A percentile compares a stretch with the other conserved stretches of the same genome.
phyloP scores from a whole-genome alignment of 2,888 invertebrate species.

The Eristalinus aeneus region DNA sequence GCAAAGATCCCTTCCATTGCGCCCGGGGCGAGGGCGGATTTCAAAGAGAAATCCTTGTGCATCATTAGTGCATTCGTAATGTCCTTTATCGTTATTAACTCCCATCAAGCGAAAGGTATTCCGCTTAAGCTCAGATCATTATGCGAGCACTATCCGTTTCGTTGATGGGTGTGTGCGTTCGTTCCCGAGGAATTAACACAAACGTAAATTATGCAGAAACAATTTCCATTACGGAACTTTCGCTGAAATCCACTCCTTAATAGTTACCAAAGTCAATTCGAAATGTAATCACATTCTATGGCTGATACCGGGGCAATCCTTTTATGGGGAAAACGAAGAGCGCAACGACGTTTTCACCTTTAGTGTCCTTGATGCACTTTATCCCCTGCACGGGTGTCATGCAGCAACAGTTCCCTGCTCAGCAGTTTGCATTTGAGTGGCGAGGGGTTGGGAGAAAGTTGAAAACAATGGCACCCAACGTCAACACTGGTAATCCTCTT shows the following conservation, averaged over 20 bases:
- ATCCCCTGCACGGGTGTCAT: conserved; percentile 1
- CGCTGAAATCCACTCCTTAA: conserved; percentile 45
- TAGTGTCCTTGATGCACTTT: conserved; percentile 57
- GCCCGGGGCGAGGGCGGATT: neutral
- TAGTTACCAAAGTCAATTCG: conserved; percentile 43
- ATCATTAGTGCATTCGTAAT: conserved; percentile 41
- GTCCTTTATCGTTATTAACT: conserved; percentile 37
- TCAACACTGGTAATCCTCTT: conserved; percentile 42
- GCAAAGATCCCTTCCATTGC: neutral
- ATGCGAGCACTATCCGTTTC: neutral
- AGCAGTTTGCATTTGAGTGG: conserved; percentile 1
- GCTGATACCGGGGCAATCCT: conserved; percentile 27
- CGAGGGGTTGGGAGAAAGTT: conserved; percentile 13
- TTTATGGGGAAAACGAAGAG: neutral
- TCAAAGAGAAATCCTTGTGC: neutral
- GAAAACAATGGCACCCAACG: conserved; percentile 18
- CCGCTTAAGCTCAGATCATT: conserved; percentile 40
- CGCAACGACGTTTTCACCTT: conserved; percentile 42
- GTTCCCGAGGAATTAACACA: conserved; percentile 29
- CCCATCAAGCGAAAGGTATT: conserved; percentile 36
- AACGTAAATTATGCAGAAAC: conserved; percentile 54
- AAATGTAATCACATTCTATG: conserved; percentile 52
- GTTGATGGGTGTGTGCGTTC: conserved; percentile 2
- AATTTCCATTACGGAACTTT: conserved; percentile 55
- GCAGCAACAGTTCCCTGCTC: neutral